Percentiles rank a stretch among this genome's conserved stretches.
These are phyloP conservation scores for Drosophila mimetica DNA, from an alignment of 2,888 invertebrate species.

Conservation along the genomic window DNA sequence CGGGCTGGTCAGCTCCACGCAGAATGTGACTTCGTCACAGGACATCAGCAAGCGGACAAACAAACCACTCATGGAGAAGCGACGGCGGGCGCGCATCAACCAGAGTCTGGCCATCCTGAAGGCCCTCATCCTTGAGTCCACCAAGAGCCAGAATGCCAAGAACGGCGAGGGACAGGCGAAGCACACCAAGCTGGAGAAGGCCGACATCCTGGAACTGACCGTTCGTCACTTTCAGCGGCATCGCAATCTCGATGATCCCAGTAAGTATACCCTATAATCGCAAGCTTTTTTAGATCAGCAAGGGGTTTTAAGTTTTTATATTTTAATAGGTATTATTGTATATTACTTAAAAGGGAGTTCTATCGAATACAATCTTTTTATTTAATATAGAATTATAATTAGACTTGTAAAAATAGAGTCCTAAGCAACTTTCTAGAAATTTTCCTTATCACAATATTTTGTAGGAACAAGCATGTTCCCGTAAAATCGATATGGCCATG, in stretches of 20 bases:
- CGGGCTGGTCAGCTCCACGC: slow-evolving; percentile 82
- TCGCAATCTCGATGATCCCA: slow-evolving; percentile 88
- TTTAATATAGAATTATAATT: too few species aligned
- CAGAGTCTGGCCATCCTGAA: slow-evolving; percentile 90
- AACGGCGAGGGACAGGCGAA: slow-evolving; percentile 86
- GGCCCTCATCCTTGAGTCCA: slow-evolving; percentile 89
- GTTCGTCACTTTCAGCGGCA: slow-evolving; percentile 92
- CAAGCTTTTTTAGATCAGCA: too few species aligned
- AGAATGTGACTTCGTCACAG: slow-evolving; percentile 83
- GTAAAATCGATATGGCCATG: too few species aligned
- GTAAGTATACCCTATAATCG: slow-evolving; percentile 63
- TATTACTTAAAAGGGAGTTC: too few species aligned
- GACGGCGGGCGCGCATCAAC: slow-evolving; percentile 90
- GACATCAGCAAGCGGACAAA: slow-evolving; percentile 87
- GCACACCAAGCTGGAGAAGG: slow-evolving; percentile 93
- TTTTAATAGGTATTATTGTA: too few species aligned
- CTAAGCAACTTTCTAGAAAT: too few species aligned
- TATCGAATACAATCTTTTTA: too few species aligned
- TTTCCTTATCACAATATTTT: too few species aligned
- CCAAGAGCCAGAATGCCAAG: slow-evolving; percentile 85
- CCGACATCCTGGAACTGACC: slow-evolving; percentile 92
- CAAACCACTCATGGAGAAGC: slow-evolving; percentile 92
- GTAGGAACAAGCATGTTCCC: too few species aligned
- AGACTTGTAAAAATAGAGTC: too few species aligned
- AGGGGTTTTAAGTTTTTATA: too few species aligned